Evolutionary conservation across 1,140 invertebrate genomes (phyloP).

Genomic region (Nebria ingens): DNA sequence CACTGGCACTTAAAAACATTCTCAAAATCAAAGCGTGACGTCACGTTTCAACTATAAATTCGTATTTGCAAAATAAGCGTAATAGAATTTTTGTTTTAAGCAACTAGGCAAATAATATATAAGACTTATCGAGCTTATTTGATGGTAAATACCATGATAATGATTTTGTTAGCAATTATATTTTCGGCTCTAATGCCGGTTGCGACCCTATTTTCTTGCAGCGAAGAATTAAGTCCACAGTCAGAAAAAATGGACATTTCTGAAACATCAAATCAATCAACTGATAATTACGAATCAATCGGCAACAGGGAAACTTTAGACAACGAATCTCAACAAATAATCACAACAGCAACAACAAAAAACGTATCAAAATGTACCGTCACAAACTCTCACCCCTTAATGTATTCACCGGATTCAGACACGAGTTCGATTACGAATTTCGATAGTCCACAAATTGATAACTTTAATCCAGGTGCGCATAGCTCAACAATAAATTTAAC

Average conservation of each 20-base stretch:
- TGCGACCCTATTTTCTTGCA: conserved; percentile 2
- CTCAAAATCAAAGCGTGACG: neutral
- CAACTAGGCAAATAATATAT: neutral
- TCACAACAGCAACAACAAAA: conserved; percentile 18
- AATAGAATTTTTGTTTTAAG: too few species aligned
- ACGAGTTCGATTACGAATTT: conserved; percentile 26
- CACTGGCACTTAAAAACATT: too few species aligned
- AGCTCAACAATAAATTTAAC: conserved; percentile 16
- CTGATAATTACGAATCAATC: neutral
- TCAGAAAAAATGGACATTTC: conserved; percentile 26
- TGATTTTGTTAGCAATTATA: neutral
- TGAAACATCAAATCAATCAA: conserved; percentile 20
- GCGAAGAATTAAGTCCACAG: conserved; percentile 16
- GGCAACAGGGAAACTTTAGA: conserved; percentile 12
- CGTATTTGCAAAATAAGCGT: too few species aligned
- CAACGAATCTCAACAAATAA: conserved; percentile 15
- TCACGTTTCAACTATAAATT: neutral
- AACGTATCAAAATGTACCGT: conserved; percentile 16
- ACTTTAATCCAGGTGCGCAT: conserved; percentile 24
- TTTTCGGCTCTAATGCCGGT: too few species aligned
- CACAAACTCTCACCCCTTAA: conserved; percentile 33
- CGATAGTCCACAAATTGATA: conserved; percentile 18
- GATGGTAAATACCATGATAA: neutral
- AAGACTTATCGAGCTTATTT: neutral
- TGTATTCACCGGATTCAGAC: conserved; percentile 29